Percentiles rank a stretch among this genome's conserved stretches.
phyloP scores from a whole-genome alignment of 2,888 invertebrate genomes.

The Apotomis turbidana region DNA sequence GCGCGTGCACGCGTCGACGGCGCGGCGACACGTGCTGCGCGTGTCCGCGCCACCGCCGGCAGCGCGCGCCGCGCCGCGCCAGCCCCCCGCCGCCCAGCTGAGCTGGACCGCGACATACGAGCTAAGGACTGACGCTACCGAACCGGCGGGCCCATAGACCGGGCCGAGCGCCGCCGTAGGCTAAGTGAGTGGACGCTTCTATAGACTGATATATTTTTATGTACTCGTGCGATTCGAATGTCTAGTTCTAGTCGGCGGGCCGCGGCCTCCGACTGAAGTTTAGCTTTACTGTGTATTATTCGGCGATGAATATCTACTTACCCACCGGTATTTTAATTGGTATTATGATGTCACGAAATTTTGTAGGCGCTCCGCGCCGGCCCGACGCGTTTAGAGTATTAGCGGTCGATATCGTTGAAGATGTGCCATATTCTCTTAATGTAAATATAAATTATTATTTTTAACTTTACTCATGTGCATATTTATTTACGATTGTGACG shows the following conservation, averaged over 20 bases:
- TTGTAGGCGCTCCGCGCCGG: conserved; percentile 63
- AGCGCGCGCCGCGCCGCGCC: conserved; percentile 58
- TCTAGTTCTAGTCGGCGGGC: conserved; percentile 69
- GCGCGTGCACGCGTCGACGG: conserved; percentile 84
- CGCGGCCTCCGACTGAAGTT: conserved; percentile 57
- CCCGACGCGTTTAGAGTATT: conserved; percentile 48
- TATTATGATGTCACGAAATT: conserved; percentile 74
- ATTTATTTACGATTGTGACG: conserved; percentile 77
- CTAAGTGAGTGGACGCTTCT: conserved; percentile 76
- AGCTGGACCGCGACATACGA: conserved; percentile 48
- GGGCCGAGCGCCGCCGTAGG: conserved; percentile 72
- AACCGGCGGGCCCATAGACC: conserved; percentile 7
- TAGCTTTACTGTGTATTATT: conserved; percentile 61
- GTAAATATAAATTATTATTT: conserved; percentile 81
- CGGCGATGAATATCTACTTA: conserved; percentile 76
- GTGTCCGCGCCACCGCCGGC: conserved; percentile 83
- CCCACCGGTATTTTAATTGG: conserved; percentile 84
- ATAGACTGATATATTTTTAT: conserved; percentile 81
- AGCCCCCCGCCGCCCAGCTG: conserved; percentile 61
- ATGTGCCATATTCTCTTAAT: conserved; percentile 83
- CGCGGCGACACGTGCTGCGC: conserved; percentile 85
- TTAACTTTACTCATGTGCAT: conserved; percentile 74
- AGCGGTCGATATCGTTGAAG: conserved; percentile 73
- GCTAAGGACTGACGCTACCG: conserved; percentile 11
- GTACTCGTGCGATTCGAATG: conserved; percentile 78